phyloP scores from a whole-genome alignment of 2,888 invertebrate species.

The Euphydryas editha region DNA sequence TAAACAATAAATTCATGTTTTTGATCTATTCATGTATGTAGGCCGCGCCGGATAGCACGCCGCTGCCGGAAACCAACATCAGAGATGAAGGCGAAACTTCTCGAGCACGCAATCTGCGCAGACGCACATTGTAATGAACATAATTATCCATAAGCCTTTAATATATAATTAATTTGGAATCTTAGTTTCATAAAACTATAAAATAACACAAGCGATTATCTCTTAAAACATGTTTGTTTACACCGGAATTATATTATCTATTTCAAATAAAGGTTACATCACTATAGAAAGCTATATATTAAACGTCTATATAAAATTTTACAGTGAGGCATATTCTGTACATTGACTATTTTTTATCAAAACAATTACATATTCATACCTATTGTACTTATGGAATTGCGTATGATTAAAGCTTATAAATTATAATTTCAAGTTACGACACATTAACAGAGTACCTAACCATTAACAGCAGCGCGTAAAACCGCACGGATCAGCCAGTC shows the following conservation, averaged over 20 bases:
- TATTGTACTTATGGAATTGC: too few species aligned
- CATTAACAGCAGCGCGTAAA: too few species aligned
- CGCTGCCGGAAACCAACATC: constrained; percentile 49
- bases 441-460: too few species aligned
- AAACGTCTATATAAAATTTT: too few species aligned
- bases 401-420: too few species aligned
- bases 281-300: neutral
- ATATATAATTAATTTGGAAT: neutral
- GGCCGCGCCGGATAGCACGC: constrained; percentile 42
- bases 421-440: too few species aligned
- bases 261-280: neutral
- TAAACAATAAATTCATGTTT: constrained; percentile 26
- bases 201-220: neutral
- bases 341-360: too few species aligned
- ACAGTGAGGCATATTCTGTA: too few species aligned
- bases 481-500: too few species aligned
- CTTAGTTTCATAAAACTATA: neutral
- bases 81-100: constrained; percentile 70
- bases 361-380: too few species aligned
- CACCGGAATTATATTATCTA: neutral
- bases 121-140: constrained; percentile 32
- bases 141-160: constrained; percentile 11
- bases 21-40: constrained; percentile 37
- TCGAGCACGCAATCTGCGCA: constrained; percentile 59
- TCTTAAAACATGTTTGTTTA: neutral